phyloP scores from a whole-genome alignment of 2,113 vertebrate species.

The Aptenodytes patagonicus region DNA sequence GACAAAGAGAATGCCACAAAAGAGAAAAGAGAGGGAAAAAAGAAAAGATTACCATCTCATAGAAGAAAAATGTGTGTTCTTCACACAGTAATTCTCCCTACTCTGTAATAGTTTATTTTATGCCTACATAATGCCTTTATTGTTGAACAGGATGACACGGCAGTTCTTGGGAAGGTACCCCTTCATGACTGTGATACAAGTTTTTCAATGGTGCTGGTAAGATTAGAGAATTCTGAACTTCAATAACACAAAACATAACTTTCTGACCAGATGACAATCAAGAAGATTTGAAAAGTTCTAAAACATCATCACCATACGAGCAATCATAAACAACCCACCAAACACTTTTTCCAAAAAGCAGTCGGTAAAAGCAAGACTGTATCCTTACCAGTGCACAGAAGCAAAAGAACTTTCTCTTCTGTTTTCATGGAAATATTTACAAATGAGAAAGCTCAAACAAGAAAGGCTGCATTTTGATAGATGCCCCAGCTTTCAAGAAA shows the following conservation, averaged over 20 bases:
- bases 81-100: background rate
- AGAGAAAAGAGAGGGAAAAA: background rate
- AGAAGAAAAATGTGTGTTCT: background rate
- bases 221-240: background rate
- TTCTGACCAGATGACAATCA: background rate
- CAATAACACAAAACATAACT: background rate
- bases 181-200: background rate
- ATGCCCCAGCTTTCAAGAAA: background rate
- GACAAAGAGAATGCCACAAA: background rate
- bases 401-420: background rate
- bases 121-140: background rate
- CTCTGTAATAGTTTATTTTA: background rate
- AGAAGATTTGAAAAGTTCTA: background rate
- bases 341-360: background rate
- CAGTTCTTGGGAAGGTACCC: background rate
- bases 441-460: background rate
- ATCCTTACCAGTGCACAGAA: background rate
- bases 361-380: background rate
- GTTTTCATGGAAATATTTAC: background rate
- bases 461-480: background rate
- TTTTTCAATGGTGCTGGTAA: background rate
- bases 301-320: background rate
- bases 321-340: background rate
- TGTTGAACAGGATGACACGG: background rate
- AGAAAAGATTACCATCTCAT: background rate